Evolutionary conservation across 2,888 invertebrate genomes (phyloP), one percentile per base, ranked within the genome.

Genomic region (Pharmacophagus antenor): DNA sequence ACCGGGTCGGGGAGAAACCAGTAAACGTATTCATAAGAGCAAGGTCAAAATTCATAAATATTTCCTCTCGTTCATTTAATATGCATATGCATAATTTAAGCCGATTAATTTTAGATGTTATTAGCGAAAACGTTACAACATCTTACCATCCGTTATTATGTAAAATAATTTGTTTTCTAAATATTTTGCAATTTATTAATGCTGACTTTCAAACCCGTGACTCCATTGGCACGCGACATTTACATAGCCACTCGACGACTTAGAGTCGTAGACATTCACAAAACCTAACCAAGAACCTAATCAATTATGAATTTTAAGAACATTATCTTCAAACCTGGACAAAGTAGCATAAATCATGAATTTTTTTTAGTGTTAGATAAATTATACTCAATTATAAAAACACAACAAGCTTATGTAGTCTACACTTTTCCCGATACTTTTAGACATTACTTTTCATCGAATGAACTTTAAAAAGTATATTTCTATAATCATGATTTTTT

Each of bases 141-240:
- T 67, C 62, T 67, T 53, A 67, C 66, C 70, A 70, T 70, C 74
- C 69, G 76, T 75, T 81, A 76, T 83, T 80, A 84, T 81, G 76
- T 81, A 81, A 85, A 82, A 79, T 66, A 66, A 66, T 63, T 61
- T 71, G 74, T 84, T 83, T 85, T 84, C 79, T 80, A 77, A 74
- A 73, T 73, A 77, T 85, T 87, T 85, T 77, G 82, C 80, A 84
- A 84, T 80, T 77, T 82, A 77, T 79, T 77, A 75, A 66, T 72
- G 76, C 80, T 81, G 76, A 74, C 79, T 79, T 78, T 79, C 78
- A 79, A 82, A 82, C 83, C 80, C 80, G 77, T 86, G 88, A 86
- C 88, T 83, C 82, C 81, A 79, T 80, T 71, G 87, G 88, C 82
- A 85, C 77, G 88, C 82, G 88, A 82, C 87, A 89, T 88, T 90